Percentiles rank a stretch among this genome's conserved stretches.
Evolutionary conservation across 92 coral and sea anemone genomes (phyloP).

Genomic region (Hydrozoanthus gracilis): DNA sequence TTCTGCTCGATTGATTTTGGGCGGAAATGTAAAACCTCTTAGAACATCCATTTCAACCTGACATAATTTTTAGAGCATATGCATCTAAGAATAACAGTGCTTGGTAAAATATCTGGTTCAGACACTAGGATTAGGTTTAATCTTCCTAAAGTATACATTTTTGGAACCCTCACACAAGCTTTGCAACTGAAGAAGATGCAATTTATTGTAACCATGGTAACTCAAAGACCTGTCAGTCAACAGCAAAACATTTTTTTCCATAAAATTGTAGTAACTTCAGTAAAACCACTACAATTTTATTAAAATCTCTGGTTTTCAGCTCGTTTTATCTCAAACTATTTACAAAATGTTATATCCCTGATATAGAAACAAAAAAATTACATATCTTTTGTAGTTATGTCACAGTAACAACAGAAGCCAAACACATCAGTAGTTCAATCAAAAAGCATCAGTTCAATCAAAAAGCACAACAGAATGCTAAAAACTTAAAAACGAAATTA

Average conservation of each 20-base stretch:
- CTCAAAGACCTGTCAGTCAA: slow-evolving; percentile 7
- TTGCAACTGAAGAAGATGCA: slow-evolving; percentile 10
- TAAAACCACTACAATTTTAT: slow-evolving; percentile 14
- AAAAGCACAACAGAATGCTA: slow-evolving; percentile 16
- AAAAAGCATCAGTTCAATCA: too few species aligned
- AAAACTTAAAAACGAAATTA: background rate
- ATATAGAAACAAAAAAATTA: background rate
- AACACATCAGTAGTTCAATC: slow-evolving; percentile 9
- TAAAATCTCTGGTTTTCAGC: background rate
- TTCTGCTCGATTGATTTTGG: too few species aligned
- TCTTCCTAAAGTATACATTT: background rate
- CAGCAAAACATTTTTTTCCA: slow-evolving; percentile 1
- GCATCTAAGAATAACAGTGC: too few species aligned
- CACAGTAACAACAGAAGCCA: background rate
- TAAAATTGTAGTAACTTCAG: slow-evolving; percentile 12
- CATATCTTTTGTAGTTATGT: slow-evolving; percentile 1
- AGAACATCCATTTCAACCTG: too few species aligned
- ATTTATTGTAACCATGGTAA: slow-evolving; percentile 20
- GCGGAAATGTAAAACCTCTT: too few species aligned
- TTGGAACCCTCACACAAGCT: background rate
- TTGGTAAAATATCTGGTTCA: too few species aligned
- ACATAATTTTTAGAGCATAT: too few species aligned
- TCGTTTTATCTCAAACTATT: background rate
- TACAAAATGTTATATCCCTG: background rate
- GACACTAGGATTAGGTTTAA: background rate